Base-by-base conservation (phyloP, 2,113 vertebrate species). In the Aleadryas rufinucha region DNA sequence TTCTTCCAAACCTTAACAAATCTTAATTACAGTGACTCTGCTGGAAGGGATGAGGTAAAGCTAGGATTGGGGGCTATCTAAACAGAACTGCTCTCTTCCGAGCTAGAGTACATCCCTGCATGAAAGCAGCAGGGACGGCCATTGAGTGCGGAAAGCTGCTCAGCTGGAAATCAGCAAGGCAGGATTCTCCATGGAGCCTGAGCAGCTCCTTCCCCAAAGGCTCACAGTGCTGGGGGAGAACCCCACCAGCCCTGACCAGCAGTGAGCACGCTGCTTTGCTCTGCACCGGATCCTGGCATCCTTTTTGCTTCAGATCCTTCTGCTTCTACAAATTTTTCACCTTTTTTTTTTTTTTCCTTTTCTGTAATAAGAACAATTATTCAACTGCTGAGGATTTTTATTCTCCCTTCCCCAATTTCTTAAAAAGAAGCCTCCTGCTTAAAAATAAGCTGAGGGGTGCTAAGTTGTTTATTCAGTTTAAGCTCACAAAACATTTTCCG, bases 1-100 rank as follows among this genome's bases (percentile, higher is more conserved):
- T 96, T 96, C 87, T 95, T 95, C 95, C 96, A 97, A 96, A 94
- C 94, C 94, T 95, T 97, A 97, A 91, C 94, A 96, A 95, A 95
- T 96, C 93, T 97, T 94, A 97, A 96, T 94, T 97, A 96, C 94
- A 89, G 96, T 86, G 91, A 93, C 90, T 96, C 94, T 95, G 86
- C 91, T 96, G 94, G 95, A 95, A 97, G 94, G 89, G 90, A 94
- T 93, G 96, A 97, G 94, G 96, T 96, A 90, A 96, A 94, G 84
- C 96, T 93, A 81, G 96, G 95, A 96, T 93, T 93, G 96, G 88
- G 93, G 93, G 93, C 95, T 96, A 95, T 96, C 95, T 96, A 95
- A 96, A 96, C 95, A 96, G 96, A 94, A 88, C 95, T 1, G 16
- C 87, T 95, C 89, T 96, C 86, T 89, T 90, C 88, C 8, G 19